These are phyloP conservation scores for Chamaedrilus cognettii DNA, from an alignment of 2,888 invertebrate genomes.

Conservation along the genomic window DNA sequence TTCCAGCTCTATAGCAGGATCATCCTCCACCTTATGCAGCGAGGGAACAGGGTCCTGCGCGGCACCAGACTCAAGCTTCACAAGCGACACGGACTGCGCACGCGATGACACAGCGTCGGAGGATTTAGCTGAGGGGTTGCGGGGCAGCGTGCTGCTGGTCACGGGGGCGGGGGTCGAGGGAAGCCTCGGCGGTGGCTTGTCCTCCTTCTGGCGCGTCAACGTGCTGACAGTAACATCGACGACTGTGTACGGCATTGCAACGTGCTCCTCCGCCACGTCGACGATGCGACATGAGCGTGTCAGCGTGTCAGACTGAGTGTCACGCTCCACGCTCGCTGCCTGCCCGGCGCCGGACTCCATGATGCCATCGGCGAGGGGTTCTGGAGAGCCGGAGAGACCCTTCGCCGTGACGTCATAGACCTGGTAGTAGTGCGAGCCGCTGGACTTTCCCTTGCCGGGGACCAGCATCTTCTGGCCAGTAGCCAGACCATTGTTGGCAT, in stretches of 20 bases:
- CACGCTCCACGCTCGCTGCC: neutral
- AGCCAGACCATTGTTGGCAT: too few species aligned
- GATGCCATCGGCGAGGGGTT: conserved; percentile 5
- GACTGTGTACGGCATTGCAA: conserved; percentile 28
- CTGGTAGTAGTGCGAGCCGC: conserved; percentile 16
- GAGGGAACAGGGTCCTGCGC: neutral
- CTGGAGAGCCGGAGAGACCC: conserved; percentile 22
- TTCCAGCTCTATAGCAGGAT: too few species aligned
- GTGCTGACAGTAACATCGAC: conserved; percentile 20
- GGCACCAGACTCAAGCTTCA: too few species aligned
- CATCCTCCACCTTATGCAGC: neutral
- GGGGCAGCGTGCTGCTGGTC: conserved; percentile 1
- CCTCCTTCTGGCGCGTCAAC: neutral
- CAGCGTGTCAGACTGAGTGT: too few species aligned
- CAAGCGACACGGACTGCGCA: too few species aligned
- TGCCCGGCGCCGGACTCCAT: neutral
- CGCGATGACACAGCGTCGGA: too few species aligned
- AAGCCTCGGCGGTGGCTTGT: conserved; percentile 9
- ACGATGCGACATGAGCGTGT: neutral
- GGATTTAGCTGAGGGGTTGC: too few species aligned
- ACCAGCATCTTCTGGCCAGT: too few species aligned
- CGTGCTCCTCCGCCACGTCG: neutral
- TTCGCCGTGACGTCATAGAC: conserved; percentile 24
- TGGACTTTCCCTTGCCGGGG: too few species aligned
- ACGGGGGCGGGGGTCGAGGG: conserved; percentile 5